Conservation (phyloP, 1,140 invertebrate genomes). For the Drosophila nigrodunni region DNA sequence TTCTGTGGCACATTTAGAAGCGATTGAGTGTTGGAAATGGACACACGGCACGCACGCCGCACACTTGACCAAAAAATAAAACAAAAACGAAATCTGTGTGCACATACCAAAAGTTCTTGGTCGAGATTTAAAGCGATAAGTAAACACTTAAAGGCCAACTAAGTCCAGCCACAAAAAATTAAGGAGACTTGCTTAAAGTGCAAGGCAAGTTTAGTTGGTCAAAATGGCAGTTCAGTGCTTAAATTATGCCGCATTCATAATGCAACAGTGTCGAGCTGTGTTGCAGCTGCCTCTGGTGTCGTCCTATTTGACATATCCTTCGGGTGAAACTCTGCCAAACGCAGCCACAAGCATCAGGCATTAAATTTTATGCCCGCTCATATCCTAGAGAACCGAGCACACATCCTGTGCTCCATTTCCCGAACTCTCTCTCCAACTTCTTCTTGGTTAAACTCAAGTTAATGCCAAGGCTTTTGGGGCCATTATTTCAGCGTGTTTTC, state of each 20-base stretch:
- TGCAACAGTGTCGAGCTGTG: slow-evolving; percentile 60
- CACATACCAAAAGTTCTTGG: slow-evolving; percentile 18
- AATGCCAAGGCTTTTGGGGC: slow-evolving; percentile 71
- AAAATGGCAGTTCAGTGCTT: slow-evolving; percentile 51
- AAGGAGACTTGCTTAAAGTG: neutral
- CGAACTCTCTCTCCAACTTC: slow-evolving; percentile 8
- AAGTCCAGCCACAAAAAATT: slow-evolving; percentile 5
- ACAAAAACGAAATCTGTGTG: slow-evolving; percentile 9
- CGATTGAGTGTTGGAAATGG: slow-evolving; percentile 55
- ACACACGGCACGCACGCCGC: slow-evolving; percentile 59
- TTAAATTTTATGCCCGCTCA: slow-evolving; percentile 73
- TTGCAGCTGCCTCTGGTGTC: slow-evolving; percentile 28
- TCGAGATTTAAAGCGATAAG: slow-evolving; percentile 31
- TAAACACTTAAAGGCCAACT: slow-evolving; percentile 34
- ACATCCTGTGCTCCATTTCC: slow-evolving; percentile 20
- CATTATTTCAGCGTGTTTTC: slow-evolving; percentile 67
- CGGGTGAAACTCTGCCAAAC: slow-evolving; percentile 34
- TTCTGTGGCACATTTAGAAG: slow-evolving; percentile 48
- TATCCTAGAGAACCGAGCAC: slow-evolving; percentile 58
- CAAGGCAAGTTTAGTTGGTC: slow-evolving; percentile 8
- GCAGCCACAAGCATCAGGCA: slow-evolving; percentile 47
- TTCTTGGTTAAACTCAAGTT: slow-evolving; percentile 61
- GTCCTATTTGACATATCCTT: slow-evolving; percentile 68
- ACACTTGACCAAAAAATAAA: slow-evolving; percentile 50
- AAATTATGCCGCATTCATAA: slow-evolving; percentile 80